These are phyloP conservation scores for Sylvia atricapilla DNA, from an alignment of 2,113 vertebrate species.

Conservation along the genomic window DNA sequence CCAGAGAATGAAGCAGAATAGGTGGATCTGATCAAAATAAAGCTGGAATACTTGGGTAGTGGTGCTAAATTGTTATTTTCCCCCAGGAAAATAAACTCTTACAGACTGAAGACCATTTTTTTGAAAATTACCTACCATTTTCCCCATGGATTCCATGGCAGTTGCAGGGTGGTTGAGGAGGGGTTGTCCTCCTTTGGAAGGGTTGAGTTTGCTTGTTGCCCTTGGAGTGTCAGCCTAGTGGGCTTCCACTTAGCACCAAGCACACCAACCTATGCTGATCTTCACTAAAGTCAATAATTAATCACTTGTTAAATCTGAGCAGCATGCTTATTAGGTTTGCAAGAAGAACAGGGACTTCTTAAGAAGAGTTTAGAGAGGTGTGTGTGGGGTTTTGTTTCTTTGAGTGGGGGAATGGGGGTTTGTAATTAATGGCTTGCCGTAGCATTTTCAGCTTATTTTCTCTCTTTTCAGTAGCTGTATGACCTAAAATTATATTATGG, in stretches of 20 bases:
- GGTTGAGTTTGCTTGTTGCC: not conserved
- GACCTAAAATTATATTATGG: not conserved
- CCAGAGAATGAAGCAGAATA: not conserved
- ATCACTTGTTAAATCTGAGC: not conserved
- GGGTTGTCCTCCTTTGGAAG: not conserved
- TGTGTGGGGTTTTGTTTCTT: not conserved
- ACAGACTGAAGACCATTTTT: fast-evolving
- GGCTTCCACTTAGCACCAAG: not conserved
- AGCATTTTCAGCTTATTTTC: conserved; percentile 60
- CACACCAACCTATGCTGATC: not conserved
- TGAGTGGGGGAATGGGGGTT: not conserved
- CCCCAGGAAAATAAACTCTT: not conserved
- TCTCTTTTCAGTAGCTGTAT: conserved; percentile 54
- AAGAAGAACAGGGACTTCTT: not conserved
- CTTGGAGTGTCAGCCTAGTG: not conserved
- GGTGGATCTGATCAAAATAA: not conserved
- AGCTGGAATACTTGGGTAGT: not conserved
- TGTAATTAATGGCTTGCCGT: conserved; percentile 1
- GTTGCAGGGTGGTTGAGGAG: not conserved
- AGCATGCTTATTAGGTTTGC: not conserved
- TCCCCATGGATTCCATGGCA: not conserved
- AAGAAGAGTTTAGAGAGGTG: conserved; percentile 27
- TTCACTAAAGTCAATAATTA: not conserved
- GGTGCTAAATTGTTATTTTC: not conserved
- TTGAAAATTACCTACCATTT: not conserved